Conservation (phyloP, 2,888 invertebrate genomes). For the Podotricha telesiphe region DNA sequence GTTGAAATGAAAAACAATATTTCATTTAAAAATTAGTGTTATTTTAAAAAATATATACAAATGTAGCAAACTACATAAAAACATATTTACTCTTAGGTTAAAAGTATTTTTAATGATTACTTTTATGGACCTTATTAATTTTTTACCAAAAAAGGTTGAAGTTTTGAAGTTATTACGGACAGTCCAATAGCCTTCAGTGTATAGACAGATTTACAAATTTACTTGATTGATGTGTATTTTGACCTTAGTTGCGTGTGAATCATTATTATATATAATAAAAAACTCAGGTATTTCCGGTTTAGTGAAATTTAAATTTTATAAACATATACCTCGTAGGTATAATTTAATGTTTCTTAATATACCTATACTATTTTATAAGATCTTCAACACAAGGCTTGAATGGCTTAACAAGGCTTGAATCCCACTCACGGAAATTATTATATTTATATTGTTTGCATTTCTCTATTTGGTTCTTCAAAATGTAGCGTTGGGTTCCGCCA, state of each 20-base stretch:
- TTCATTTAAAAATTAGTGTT: no score
- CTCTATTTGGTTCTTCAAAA: no score
- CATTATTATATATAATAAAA: constrained; percentile 6
- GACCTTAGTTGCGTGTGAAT: constrained; percentile 17
- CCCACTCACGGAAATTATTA: no score
- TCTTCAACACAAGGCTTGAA: no score
- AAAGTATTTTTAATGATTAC: neutral
- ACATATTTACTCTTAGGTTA: neutral
- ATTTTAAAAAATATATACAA: no score
- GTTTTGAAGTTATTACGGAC: constrained; percentile 12
- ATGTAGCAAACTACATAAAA: neutral
- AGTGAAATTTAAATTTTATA: constrained; percentile 2
- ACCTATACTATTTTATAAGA: neutral
- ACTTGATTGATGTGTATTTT: constrained; percentile 15
- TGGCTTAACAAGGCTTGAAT: no score
- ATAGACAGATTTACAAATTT: constrained; percentile 17
- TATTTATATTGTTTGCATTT: no score
- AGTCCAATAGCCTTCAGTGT: constrained; percentile 8
- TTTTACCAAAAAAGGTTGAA: constrained; percentile 5
- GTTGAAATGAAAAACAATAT: no score
- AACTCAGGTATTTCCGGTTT: constrained; percentile 19
- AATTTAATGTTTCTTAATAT: neutral
- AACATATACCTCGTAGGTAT: neutral
- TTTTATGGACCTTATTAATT: constrained; percentile 4
- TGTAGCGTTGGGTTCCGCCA: no score